Evolutionary conservation across 2,888 invertebrate species (phyloP).

Genomic region (Anarsia innoxiella): DNA sequence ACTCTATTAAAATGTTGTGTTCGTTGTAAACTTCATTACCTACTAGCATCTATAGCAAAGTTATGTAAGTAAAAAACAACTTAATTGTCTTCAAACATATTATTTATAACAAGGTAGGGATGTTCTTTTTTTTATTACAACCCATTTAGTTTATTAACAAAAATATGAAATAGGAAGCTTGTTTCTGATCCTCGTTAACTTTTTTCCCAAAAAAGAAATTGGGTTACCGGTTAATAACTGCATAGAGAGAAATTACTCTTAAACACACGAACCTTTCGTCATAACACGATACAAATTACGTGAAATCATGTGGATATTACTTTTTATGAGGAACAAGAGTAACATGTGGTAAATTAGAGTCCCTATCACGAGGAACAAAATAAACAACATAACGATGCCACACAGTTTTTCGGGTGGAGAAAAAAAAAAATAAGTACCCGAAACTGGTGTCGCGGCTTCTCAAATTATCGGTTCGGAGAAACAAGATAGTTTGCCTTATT

Average conservation of each 20-base stretch:
- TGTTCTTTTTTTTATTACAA: not conserved
- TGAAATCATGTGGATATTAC: conserved; percentile 67
- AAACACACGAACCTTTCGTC: conserved; percentile 65
- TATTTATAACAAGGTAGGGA: too few relatives aligned
- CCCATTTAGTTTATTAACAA: conserved; percentile 28
- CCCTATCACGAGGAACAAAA: conserved; percentile 53
- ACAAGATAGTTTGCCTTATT: not conserved
- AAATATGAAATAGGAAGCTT: conserved; percentile 27
- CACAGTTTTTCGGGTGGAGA: conserved; percentile 33
- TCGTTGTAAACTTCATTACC: too few relatives aligned
- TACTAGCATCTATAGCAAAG: too few relatives aligned
- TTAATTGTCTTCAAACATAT: too few relatives aligned
- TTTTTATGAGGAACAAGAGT: conserved; percentile 52
- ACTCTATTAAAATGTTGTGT: too few relatives aligned
- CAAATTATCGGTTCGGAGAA: conserved; percentile 38
- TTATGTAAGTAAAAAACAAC: too few relatives aligned
- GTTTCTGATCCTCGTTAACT: conserved; percentile 50
- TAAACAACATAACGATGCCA: conserved; percentile 61
- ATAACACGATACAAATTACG: conserved; percentile 65
- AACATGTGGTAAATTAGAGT: conserved; percentile 71
- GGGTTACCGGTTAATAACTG: conserved; percentile 62
- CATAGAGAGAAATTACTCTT: conserved; percentile 49
- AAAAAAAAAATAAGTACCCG: conserved; percentile 47
- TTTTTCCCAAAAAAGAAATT: conserved; percentile 46
- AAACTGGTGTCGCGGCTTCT: conserved; percentile 47